A percentile compares a stretch with the other conserved stretches of the same genome.
These are phyloP conservation scores for Struthidea cinerea DNA, from an alignment of 2,113 vertebrate species.

Conservation along the genomic window DNA sequence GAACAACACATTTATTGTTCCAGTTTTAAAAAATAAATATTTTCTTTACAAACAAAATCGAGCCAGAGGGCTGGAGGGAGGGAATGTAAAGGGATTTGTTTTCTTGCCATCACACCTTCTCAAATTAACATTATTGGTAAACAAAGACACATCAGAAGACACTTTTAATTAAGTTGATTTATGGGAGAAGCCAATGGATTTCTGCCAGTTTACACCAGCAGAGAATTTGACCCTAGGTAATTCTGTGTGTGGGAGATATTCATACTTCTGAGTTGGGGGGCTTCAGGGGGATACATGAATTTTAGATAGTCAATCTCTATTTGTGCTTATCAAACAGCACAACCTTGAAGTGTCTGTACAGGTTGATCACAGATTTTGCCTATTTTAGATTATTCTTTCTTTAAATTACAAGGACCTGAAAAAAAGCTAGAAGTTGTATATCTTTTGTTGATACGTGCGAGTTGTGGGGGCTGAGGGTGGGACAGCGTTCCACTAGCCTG, in stretches of 20 bases:
- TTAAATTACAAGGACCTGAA: neutral
- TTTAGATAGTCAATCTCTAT: neutral
- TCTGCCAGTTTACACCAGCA: slow-evolving; percentile 36
- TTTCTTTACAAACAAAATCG: neutral
- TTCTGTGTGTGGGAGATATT: neutral
- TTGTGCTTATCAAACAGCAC: neutral
- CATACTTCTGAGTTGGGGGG: neutral
- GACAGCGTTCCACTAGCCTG: neutral
- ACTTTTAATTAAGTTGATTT: slow-evolving; percentile 61
- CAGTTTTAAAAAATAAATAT: neutral
- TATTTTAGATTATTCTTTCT: neutral
- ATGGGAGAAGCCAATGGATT: slow-evolving; percentile 12
- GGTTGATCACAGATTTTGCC: neutral
- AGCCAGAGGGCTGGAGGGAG: neutral
- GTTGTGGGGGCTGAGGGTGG: neutral
- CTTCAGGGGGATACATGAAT: neutral
- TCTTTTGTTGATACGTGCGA: neutral
- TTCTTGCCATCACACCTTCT: slow-evolving; percentile 34
- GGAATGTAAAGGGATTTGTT: neutral
- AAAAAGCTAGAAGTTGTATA: neutral
- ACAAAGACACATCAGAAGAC: slow-evolving; percentile 20
- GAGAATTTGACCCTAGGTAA: slow-evolving; percentile 17
- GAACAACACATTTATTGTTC: neutral
- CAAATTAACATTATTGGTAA: slow-evolving; percentile 29
- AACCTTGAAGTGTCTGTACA: neutral